These are phyloP conservation scores for Plebejus anna DNA, from an alignment of 2,888 invertebrate species.

Conservation along the genomic window DNA sequence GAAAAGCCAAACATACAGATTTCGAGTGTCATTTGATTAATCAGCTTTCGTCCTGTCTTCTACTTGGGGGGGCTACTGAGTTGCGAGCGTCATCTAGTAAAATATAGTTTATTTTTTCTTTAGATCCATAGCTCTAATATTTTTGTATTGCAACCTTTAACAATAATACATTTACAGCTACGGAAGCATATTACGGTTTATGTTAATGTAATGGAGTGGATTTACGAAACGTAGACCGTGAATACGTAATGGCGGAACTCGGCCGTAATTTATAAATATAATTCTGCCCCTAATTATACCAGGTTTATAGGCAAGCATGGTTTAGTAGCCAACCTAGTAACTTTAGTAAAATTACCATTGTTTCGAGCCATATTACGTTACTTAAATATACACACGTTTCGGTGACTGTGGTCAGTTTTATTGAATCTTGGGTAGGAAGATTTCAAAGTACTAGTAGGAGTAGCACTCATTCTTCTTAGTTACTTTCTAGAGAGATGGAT, in stretches of 20 bases:
- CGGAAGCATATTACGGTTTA: conserved; percentile 28
- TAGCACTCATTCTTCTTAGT: no score
- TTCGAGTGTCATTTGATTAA: no score
- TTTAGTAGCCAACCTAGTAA: not conserved
- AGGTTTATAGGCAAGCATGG: conserved; percentile 2
- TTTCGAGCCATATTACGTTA: not conserved
- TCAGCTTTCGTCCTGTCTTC: no score
- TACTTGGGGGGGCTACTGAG: no score
- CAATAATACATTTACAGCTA: conserved; percentile 7
- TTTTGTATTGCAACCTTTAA: not conserved
- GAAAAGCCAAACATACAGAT: no score
- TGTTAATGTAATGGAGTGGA: conserved; percentile 22
- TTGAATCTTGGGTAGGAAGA: no score
- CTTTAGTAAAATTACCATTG: not conserved
- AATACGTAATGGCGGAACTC: conserved; percentile 21
- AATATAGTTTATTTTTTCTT: no score
- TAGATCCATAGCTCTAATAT: not conserved
- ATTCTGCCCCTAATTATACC: conserved; percentile 17
- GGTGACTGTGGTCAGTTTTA: no score
- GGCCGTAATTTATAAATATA: conserved; percentile 24
- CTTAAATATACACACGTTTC: no score
- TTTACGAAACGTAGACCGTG: conserved; percentile 26
- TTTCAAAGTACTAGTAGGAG: no score
- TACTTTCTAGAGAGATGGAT: no score
- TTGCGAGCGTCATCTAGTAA: no score